These are phyloP conservation scores for Cremastobaeus sp. DNA, from an alignment of 2,888 invertebrate species.

Conservation along the genomic window DNA sequence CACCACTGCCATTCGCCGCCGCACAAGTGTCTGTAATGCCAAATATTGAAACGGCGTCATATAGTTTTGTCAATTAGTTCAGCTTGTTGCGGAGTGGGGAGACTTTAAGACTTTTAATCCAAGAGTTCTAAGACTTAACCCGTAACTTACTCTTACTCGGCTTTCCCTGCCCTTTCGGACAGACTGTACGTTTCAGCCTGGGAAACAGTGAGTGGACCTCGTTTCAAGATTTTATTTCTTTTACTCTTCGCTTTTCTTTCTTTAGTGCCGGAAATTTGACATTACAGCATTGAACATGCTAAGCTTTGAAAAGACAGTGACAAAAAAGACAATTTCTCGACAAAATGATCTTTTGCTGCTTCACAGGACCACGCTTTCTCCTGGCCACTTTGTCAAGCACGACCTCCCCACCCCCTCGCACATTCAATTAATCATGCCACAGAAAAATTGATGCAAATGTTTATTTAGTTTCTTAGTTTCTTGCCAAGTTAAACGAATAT, in stretches of 20 bases:
- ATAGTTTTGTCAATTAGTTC: neutral
- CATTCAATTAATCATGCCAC: no score
- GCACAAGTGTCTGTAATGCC: constrained; percentile 74
- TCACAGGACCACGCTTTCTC: no score
- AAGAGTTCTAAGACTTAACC: neutral
- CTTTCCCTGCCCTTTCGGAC: no score
- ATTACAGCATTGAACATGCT: constrained; percentile 44
- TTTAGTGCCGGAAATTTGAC: constrained; percentile 47
- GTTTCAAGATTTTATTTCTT: neutral
- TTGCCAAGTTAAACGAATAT: no score
- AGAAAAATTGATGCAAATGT: no score
- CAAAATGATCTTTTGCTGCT: no score
- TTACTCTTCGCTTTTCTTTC: no score
- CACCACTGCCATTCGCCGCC: constrained; percentile 68
- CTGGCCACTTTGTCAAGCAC: no score
- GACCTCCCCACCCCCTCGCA: no score
- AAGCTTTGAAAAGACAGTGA: constrained; percentile 48
- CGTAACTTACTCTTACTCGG: no score
- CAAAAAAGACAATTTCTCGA: constrained; percentile 19
- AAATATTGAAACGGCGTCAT: constrained; percentile 69
- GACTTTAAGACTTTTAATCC: neutral
- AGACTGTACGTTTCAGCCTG: no score
- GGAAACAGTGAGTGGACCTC: neutral
- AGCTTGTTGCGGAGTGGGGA: neutral
- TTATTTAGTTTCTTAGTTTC: no score